A percentile compares a stretch with the other conserved stretches of the same genome.
These are phyloP conservation scores for Montipora capricornis DNA, from an alignment of 64 coral and sea anemone species.

Conservation along the genomic window DNA sequence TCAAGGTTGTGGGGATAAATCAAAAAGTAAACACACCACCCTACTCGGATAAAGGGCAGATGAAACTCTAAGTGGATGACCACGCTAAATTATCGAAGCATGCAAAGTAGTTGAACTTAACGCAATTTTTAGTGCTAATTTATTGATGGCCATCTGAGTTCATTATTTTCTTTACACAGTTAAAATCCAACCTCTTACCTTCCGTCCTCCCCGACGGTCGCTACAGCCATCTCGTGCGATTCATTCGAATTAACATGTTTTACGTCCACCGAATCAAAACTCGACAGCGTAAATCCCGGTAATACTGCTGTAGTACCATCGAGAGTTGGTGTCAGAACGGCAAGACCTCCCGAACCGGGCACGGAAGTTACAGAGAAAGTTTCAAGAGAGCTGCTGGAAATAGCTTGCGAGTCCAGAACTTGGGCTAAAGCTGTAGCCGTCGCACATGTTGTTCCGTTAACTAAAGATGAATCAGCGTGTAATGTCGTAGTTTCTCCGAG, in stretches of 20 bases:
- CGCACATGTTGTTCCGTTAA: conserved; percentile 58
- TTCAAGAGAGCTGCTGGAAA: conserved; percentile 47
- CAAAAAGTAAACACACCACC: no score
- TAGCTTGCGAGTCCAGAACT: conserved; percentile 80
- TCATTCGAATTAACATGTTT: conserved; percentile 32
- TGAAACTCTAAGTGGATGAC: no score
- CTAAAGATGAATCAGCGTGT: conserved; percentile 62
- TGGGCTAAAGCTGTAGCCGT: conserved; percentile 77
- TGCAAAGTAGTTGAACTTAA: no score
- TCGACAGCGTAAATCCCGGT: conserved; percentile 84
- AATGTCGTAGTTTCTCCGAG: conserved; percentile 64
- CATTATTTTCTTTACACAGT: no score
- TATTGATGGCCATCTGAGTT: no score
- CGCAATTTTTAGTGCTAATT: no score
- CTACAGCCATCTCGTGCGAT: conserved; percentile 64
- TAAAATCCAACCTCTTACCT: conserved; percentile 36
- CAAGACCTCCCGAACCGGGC: conserved; percentile 66
- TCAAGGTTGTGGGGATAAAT: no score
- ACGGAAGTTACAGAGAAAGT: conserved; percentile 65
- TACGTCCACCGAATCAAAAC: conserved; percentile 89
- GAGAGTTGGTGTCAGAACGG: conserved; percentile 81
- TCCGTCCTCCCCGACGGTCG: conserved; percentile 87
- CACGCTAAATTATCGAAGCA: no score
- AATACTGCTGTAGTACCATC: conserved; percentile 84
- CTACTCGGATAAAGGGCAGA: no score